Evolutionary conservation across 2,888 invertebrate species (phyloP).

Genomic region (Drosophila dives): DNA sequence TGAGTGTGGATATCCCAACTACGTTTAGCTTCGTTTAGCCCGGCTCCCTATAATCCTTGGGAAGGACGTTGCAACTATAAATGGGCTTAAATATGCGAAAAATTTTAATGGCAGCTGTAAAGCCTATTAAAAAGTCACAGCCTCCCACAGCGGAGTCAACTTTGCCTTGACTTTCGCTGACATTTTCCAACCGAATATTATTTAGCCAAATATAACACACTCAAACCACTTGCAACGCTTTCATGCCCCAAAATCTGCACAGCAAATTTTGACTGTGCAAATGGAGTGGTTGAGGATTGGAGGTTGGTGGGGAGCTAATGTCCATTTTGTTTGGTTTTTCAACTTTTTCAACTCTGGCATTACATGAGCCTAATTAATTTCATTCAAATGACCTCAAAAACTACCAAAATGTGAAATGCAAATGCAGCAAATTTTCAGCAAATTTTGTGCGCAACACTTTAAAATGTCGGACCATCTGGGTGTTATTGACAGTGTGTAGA

Average conservation of each 20-base stretch:
- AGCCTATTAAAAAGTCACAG: conserved; percentile 64
- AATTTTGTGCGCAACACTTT: conserved; percentile 44
- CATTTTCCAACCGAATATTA: conserved; percentile 56
- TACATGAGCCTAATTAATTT: conserved; percentile 82
- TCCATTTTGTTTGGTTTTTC: conserved; percentile 52
- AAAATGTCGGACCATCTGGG: conserved; percentile 19
- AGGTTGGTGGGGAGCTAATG: neutral
- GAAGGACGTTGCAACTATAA: conserved; percentile 37
- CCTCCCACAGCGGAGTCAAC: conserved; percentile 32
- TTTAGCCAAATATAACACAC: conserved; percentile 58
- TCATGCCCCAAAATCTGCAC: conserved; percentile 4
- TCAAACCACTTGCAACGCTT: conserved; percentile 27
- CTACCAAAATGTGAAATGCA: conserved; percentile 56
- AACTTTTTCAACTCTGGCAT: conserved; percentile 60
- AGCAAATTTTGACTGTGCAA: neutral
- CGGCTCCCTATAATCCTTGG: conserved; percentile 31
- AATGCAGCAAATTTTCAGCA: conserved; percentile 51
- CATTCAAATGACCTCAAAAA: conserved; percentile 73
- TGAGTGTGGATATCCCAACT: conserved; percentile 10
- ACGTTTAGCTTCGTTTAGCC: neutral
- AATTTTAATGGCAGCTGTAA: conserved; percentile 72
- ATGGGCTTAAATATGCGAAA: conserved; percentile 72
- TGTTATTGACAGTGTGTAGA: neutral
- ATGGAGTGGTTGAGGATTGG: neutral
- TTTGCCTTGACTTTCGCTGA: conserved; percentile 74